Conservation (phyloP, 2,888 invertebrate species). For the Fragum sueziense region DNA sequence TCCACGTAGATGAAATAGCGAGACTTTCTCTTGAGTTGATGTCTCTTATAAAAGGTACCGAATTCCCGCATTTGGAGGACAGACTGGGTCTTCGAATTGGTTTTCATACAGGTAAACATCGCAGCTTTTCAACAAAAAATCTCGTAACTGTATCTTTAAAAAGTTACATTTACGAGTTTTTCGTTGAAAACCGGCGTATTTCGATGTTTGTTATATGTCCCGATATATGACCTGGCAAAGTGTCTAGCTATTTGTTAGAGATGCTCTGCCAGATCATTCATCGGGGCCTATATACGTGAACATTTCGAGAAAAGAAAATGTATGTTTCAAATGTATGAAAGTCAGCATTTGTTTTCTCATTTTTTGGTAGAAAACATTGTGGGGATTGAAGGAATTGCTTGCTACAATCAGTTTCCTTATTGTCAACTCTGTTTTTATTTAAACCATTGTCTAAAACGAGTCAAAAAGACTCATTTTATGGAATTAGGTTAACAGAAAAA, state of each 20-base stretch:
- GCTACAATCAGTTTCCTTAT: too few relatives aligned
- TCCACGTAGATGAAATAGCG: constrained; percentile 64
- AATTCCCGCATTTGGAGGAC: constrained; percentile 55
- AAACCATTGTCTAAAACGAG: too few relatives aligned
- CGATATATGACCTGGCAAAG: not conserved
- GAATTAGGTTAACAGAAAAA: too few relatives aligned
- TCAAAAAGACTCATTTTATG: too few relatives aligned
- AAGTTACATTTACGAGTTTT: not conserved
- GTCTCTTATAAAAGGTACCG: constrained; percentile 37
- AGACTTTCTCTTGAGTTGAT: constrained; percentile 62
- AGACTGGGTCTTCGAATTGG: constrained; percentile 61
- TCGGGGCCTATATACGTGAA: not conserved
- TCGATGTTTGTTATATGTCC: not conserved
- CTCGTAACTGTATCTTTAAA: not conserved
- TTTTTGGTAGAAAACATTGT: too few relatives aligned
- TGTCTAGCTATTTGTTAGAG: not conserved
- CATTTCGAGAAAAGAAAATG: not conserved
- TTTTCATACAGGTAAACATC: constrained; percentile 73
- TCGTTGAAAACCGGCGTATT: not conserved
- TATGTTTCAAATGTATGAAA: too few relatives aligned
- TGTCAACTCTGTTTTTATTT: too few relatives aligned
- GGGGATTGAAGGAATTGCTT: too few relatives aligned
- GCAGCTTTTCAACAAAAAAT: too few relatives aligned
- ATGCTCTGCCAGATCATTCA: too few relatives aligned
- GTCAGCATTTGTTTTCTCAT: too few relatives aligned